Conservation (phyloP, 1,140 invertebrate genomes). For the Samia ricini region DNA sequence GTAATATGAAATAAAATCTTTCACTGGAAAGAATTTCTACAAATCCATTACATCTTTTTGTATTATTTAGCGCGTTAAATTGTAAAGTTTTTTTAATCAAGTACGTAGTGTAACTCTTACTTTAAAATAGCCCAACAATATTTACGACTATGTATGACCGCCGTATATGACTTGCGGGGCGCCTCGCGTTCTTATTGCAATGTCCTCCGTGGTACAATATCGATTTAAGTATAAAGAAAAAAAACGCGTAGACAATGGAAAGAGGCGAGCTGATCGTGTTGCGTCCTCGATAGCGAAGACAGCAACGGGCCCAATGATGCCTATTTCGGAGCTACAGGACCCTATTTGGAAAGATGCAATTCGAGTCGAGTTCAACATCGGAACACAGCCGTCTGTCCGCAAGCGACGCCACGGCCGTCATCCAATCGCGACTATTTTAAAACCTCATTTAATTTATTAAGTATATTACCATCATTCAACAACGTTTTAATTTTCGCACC, state of each 20-base stretch:
- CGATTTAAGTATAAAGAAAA: conserved; percentile 47
- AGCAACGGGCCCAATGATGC: conserved; percentile 45
- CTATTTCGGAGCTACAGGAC: conserved; percentile 66
- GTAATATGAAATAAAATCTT: no score
- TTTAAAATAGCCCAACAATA: neutral
- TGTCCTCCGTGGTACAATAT: conserved; percentile 59
- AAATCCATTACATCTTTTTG: no score
- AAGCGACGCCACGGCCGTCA: conserved; percentile 42
- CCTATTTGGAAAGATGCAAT: conserved; percentile 74
- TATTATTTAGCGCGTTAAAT: no score
- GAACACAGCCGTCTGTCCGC: conserved; percentile 32
- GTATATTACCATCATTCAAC: neutral
- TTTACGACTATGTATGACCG: neutral
- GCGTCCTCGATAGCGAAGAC: conserved; percentile 55
- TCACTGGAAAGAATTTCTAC: no score
- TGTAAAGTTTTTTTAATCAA: no score
- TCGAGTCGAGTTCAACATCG: conserved; percentile 67
- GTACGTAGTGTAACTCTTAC: no score
- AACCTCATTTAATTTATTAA: conserved; percentile 33
- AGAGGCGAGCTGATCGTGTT: conserved; percentile 43
- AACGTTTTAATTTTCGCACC: no score
- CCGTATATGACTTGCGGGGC: conserved; percentile 4
- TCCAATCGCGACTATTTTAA: conserved; percentile 42
- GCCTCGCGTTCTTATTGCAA: conserved; percentile 2
- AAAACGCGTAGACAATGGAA: conserved; percentile 71